A percentile compares a stretch with the other conserved stretches of the same genome.
Evolutionary conservation across 2,888 invertebrate species (phyloP).

Genomic region (Eristalis arbustorum): DNA sequence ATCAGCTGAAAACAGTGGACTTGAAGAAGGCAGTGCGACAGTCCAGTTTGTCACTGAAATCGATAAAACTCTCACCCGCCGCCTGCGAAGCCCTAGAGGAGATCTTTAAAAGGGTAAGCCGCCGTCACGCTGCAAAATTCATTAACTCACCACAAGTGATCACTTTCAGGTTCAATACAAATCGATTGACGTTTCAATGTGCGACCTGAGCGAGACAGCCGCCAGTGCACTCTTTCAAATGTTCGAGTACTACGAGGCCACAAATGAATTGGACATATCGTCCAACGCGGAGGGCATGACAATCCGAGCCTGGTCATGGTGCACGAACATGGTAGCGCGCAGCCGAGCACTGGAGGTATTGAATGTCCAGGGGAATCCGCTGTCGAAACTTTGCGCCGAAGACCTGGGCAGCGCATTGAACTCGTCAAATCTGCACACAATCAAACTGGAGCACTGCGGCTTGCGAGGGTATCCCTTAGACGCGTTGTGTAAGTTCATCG

Average conservation of each 20-base stretch:
- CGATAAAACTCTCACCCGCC: constrained; percentile 84
- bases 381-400: constrained; percentile 81
- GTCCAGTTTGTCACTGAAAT: constrained; percentile 83
- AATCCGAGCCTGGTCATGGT: constrained; percentile 91
- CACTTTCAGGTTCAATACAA: constrained; percentile 79
- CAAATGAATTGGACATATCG: constrained; percentile 87
- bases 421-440: constrained; percentile 85
- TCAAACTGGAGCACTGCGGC: constrained; percentile 89
- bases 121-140: neutral
- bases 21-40: constrained; percentile 80
- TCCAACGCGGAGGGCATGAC: constrained; percentile 87
- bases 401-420: constrained; percentile 87
- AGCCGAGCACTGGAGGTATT: constrained; percentile 78
- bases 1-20: constrained; percentile 85
- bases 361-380: constrained; percentile 78
- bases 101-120: constrained; percentile 84
- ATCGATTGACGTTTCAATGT: constrained; percentile 78
- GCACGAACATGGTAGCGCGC: constrained; percentile 80
- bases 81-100: constrained; percentile 92
- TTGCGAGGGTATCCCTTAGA: constrained; percentile 88
- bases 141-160: constrained; percentile 1
- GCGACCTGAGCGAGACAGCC: constrained; percentile 80
- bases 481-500: constrained; percentile 84
- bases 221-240: constrained; percentile 92
- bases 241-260: constrained; percentile 95